These are phyloP conservation scores for Harpalus rufipes DNA, from an alignment of 2,888 invertebrate species.

Conservation along the genomic window DNA sequence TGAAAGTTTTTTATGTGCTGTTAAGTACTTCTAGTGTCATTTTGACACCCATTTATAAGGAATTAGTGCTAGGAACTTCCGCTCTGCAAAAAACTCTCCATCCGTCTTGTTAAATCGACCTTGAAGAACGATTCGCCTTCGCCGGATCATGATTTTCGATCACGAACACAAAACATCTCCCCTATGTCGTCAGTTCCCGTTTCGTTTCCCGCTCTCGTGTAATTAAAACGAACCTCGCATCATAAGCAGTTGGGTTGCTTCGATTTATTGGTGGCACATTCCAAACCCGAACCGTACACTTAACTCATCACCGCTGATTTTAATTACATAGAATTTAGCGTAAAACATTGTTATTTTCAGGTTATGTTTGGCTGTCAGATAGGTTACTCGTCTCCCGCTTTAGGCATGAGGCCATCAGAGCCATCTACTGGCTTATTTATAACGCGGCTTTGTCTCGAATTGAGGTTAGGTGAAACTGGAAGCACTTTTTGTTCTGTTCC, in stretches of 20 bases:
- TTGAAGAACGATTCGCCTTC: constrained; percentile 44
- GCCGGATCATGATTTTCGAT: constrained; percentile 34
- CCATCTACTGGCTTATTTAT: constrained; percentile 43
- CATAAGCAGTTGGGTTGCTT: constrained; percentile 24
- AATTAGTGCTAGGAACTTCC: constrained; percentile 60
- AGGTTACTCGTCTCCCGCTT: constrained; percentile 35
- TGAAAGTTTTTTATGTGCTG: constrained; percentile 27
- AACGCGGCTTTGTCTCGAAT: constrained; percentile 43
- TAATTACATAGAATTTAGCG: constrained; percentile 76
- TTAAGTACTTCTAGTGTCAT: constrained; percentile 31
- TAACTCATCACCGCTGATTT: constrained; percentile 76
- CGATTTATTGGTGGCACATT: constrained; percentile 76
- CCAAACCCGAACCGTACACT: constrained; percentile 74
- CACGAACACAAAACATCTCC: constrained; percentile 44
- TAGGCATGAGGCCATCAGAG: constrained; percentile 21
- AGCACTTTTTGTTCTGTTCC: constrained; percentile 60
- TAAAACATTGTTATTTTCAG: constrained; percentile 74
- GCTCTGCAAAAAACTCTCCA: constrained; percentile 37
- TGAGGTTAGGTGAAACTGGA: constrained; percentile 55
- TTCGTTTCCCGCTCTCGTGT: constrained; percentile 51
- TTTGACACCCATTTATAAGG: constrained; percentile 40
- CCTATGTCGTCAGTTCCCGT: constrained; percentile 23
- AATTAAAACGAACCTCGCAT: constrained; percentile 58
- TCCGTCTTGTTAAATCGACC: constrained; percentile 64
- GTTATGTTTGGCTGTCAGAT: constrained; percentile 61